Conservation (phyloP, 2,888 invertebrate species). For the Theretra japonica region DNA sequence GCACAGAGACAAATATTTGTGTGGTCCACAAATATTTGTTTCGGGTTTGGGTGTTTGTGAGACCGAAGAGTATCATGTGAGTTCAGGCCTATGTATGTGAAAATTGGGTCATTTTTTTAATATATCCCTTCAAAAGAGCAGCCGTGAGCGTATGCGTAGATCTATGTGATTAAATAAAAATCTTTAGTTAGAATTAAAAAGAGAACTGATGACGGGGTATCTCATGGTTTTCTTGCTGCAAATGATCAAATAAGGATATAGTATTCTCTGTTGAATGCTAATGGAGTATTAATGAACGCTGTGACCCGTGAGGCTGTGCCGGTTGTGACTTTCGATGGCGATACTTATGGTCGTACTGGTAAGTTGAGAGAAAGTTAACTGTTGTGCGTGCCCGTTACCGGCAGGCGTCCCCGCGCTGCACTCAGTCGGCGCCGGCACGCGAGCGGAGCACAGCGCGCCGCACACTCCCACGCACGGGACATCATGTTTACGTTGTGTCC, state of each 20-base stretch:
- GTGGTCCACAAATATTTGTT: too few species aligned
- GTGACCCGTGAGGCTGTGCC: conserved; percentile 73
- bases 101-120: too few species aligned
- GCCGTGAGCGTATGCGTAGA: too few species aligned
- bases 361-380: conserved; percentile 83
- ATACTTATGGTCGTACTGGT: conserved; percentile 68
- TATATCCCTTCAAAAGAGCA: too few species aligned
- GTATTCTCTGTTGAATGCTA: conserved; percentile 31
- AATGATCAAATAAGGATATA: not conserved
- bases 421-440: conserved; percentile 58
- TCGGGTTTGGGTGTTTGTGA: too few species aligned
- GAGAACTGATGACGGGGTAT: not conserved
- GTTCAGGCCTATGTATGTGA: too few species aligned
- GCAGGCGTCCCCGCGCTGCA: conserved; percentile 38
- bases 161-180: too few species aligned
- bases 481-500: conserved; percentile 64
- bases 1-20: too few species aligned
- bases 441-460: conserved; percentile 43
- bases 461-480: conserved; percentile 42
- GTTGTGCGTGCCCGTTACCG: conserved; percentile 81
- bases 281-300: conserved; percentile 67
- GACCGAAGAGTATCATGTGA: too few species aligned
- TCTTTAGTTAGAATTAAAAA: not conserved
- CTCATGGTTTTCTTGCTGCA: not conserved
- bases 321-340: conserved; percentile 79